Percentiles rank a stretch among this genome's conserved stretches.
These are phyloP conservation scores for Cephalophus harveyi DNA, from an alignment of 2,113 vertebrate genomes.

Conservation along the genomic window DNA sequence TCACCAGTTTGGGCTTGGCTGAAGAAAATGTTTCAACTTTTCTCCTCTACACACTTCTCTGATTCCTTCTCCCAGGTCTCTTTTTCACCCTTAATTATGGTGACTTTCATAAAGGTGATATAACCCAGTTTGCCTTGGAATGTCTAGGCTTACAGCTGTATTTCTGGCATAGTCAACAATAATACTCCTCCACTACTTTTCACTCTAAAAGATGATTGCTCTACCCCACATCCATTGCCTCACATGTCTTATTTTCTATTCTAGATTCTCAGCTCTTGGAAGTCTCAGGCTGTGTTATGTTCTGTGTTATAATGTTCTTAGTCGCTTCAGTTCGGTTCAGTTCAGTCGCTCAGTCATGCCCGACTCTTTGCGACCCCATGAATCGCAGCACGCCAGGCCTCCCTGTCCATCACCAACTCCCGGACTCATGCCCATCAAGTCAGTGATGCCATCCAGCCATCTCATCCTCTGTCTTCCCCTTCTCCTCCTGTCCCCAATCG, in stretches of 20 bases:
- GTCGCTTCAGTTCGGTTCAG: background rate
- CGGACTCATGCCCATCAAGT: too few relatives aligned
- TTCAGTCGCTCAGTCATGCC: accelerated
- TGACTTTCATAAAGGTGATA: background rate
- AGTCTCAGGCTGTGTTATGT: background rate
- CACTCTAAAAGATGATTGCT: background rate
- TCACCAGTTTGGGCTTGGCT: background rate
- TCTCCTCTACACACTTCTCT: background rate
- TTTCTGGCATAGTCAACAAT: background rate
- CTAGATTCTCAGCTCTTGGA: background rate
- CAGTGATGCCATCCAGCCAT: too few relatives aligned
- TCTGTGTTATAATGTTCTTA: background rate
- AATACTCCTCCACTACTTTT: background rate
- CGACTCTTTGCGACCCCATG: background rate
- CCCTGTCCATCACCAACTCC: too few relatives aligned
- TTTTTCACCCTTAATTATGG: background rate
- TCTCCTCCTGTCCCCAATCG: too few relatives aligned
- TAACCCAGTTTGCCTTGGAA: background rate
- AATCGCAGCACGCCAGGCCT: too few relatives aligned
- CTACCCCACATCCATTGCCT: background rate
- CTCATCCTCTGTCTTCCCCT: too few relatives aligned
- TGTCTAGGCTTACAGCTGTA: background rate
- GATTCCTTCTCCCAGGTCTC: background rate
- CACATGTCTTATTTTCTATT: background rate
- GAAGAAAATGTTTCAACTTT: background rate